Evolutionary conservation across 2,113 vertebrate genomes (phyloP).

Genomic region (Anas platyrhynchos): DNA sequence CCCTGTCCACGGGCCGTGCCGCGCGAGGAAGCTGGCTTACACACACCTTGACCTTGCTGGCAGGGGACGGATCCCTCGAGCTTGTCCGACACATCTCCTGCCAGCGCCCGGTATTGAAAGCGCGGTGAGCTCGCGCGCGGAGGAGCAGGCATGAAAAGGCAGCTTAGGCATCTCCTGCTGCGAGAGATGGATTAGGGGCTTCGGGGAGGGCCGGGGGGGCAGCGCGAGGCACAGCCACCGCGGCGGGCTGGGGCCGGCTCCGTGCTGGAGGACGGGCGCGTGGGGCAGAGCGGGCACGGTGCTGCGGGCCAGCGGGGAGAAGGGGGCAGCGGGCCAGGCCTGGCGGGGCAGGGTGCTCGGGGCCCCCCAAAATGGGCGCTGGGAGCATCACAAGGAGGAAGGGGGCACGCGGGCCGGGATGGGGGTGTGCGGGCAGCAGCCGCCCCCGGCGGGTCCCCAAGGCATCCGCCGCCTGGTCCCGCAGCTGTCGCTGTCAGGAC

Average conservation of each 20-base stretch:
- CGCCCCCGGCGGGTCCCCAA: not conserved
- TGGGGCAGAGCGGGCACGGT: not conserved
- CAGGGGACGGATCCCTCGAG: constrained; percentile 64
- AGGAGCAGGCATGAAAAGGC: constrained; percentile 75
- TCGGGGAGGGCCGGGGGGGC: constrained; percentile 53
- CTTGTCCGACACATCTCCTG: constrained; percentile 79
- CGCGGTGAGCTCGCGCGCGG: constrained; percentile 47
- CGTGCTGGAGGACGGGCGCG: fast-evolving
- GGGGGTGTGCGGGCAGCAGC: not conserved
- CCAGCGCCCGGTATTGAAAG: constrained; percentile 77
- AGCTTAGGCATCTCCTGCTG: constrained; percentile 81
- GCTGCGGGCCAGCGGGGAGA: fast-evolving
- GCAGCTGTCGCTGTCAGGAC: constrained; percentile 52
- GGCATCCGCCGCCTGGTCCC: fast-evolving
- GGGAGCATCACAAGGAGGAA: not conserved
- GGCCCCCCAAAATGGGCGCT: fast-evolving
- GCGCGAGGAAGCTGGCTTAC: constrained; percentile 24
- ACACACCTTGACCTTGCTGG: constrained; percentile 74
- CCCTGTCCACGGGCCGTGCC: too few species aligned
- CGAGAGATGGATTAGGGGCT: constrained; percentile 80
- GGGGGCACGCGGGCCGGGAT: not conserved
- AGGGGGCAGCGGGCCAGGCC: fast-evolving
- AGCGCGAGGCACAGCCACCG: not conserved
- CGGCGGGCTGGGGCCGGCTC: not conserved
- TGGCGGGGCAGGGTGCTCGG: fast-evolving